Conservation (phyloP, 2,888 invertebrate genomes). For the Drosophila formosana region DNA sequence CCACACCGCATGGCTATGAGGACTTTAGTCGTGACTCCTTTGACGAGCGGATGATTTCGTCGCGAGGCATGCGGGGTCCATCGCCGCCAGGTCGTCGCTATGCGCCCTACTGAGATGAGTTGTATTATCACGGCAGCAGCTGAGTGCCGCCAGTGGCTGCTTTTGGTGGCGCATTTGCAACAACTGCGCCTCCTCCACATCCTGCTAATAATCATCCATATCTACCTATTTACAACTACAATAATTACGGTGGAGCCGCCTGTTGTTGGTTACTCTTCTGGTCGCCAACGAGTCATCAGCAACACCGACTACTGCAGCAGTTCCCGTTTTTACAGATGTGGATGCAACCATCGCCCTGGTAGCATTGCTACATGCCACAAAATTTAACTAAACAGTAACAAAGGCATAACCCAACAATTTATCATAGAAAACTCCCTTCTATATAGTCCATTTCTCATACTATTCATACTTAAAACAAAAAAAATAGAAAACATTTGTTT, state of each 20-base stretch:
- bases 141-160: slow-evolving; percentile 58
- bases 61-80: slow-evolving; percentile 90
- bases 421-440: slow-evolving; percentile 34
- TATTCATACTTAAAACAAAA: slow-evolving; percentile 32
- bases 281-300: slow-evolving; percentile 41
- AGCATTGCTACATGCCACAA: slow-evolving; percentile 13
- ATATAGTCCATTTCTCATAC: slow-evolving; percentile 36
- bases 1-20: slow-evolving; percentile 89
- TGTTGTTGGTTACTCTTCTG: slow-evolving; percentile 66
- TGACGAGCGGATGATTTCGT: slow-evolving; percentile 89
- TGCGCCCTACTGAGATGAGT: slow-evolving; percentile 90
- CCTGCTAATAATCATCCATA: slow-evolving; percentile 35
- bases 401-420: slow-evolving; percentile 34
- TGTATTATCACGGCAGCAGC: slow-evolving; percentile 79
- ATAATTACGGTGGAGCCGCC: slow-evolving; percentile 19
- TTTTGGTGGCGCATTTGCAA: slow-evolving; percentile 40
- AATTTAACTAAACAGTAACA: slow-evolving; percentile 28
- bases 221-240: slow-evolving; percentile 42
- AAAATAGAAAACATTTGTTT: slow-evolving; percentile 31
- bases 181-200: slow-evolving; percentile 44
- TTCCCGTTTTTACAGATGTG: slow-evolving; percentile 58
- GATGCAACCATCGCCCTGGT: slow-evolving; percentile 53
- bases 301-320: slow-evolving; percentile 41
- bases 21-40: slow-evolving; percentile 95
- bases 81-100: slow-evolving; percentile 94